phyloP scores from a whole-genome alignment of 2,888 invertebrate genomes.

The Drosophila buzzatii region DNA sequence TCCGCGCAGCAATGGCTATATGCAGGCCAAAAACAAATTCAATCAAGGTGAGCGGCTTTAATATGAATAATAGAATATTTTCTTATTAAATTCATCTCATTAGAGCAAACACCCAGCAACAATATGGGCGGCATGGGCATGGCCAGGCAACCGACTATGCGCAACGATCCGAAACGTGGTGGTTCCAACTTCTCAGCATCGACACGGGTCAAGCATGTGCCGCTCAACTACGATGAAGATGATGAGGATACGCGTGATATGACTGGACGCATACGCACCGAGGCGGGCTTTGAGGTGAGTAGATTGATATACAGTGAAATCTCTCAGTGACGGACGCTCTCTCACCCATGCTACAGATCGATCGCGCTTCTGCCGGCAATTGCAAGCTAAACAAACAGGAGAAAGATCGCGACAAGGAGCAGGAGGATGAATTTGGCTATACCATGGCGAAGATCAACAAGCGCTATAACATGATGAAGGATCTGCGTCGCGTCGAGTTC shows the following conservation, averaged over 20 bases:
- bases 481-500: slow-evolving; percentile 88
- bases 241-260: slow-evolving; percentile 92
- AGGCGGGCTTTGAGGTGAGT: slow-evolving; percentile 90
- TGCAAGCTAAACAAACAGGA: slow-evolving; percentile 92
- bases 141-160: slow-evolving; percentile 47
- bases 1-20: slow-evolving; percentile 80
- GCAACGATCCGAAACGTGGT: slow-evolving; percentile 62
- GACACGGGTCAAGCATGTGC: slow-evolving; percentile 59
- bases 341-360: slow-evolving; percentile 88
- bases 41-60: slow-evolving; percentile 59
- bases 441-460: slow-evolving; percentile 96
- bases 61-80: not conserved
- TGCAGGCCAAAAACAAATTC: slow-evolving; percentile 72
- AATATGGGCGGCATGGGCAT: slow-evolving; percentile 43
- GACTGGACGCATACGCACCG: slow-evolving; percentile 92
- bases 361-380: slow-evolving; percentile 94
- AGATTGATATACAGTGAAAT: not conserved
- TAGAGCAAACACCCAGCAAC: slow-evolving; percentile 59
- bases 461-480: slow-evolving; percentile 93
- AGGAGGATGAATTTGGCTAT: slow-evolving; percentile 97
- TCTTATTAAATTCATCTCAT: not conserved
- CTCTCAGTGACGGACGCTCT: not conserved
- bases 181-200: slow-evolving; percentile 71
- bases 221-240: slow-evolving; percentile 83
- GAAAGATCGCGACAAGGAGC: slow-evolving; percentile 92